These are phyloP conservation scores for Hypothenemus hampei DNA, from an alignment of 1,140 invertebrate genomes.

Conservation along the genomic window DNA sequence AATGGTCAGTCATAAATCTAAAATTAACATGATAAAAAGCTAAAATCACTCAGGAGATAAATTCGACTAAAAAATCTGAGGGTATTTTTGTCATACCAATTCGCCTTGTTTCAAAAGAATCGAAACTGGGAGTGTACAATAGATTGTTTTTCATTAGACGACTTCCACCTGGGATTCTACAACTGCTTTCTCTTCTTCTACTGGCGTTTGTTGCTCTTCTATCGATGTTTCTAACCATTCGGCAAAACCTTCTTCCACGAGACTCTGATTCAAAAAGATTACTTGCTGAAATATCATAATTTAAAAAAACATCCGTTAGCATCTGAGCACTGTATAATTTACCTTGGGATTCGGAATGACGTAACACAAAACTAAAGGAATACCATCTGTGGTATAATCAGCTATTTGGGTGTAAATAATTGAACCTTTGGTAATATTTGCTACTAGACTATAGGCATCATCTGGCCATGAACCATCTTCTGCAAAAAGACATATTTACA, in stretches of 20 bases:
- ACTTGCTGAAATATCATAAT: constrained; percentile 52
- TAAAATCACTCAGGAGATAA: background rate
- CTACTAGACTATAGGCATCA: constrained; percentile 70
- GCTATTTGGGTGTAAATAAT: constrained; percentile 83
- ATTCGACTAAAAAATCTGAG: background rate
- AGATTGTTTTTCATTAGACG: background rate
- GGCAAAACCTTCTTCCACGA: constrained; percentile 62
- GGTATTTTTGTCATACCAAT: no score
- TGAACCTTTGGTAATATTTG: constrained; percentile 69
- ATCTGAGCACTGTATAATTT: constrained; percentile 31
- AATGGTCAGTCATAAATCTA: background rate
- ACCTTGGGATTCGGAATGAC: constrained; percentile 66
- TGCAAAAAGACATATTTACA: constrained; percentile 19
- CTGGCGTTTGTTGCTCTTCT: background rate
- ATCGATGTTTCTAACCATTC: constrained; percentile 51
- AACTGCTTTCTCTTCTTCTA: background rate
- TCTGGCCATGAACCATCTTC: constrained; percentile 59
- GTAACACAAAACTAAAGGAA: constrained; percentile 75
- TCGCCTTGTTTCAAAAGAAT: no score
- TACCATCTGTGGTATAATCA: constrained; percentile 69
- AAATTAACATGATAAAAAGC: background rate
- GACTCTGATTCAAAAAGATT: constrained; percentile 62
- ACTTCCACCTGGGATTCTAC: background rate
- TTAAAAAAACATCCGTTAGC: background rate
- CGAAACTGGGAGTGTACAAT: background rate